Base-by-base conservation (phyloP, 2,888 invertebrate genomes). In the Hololepta plana region DNA sequence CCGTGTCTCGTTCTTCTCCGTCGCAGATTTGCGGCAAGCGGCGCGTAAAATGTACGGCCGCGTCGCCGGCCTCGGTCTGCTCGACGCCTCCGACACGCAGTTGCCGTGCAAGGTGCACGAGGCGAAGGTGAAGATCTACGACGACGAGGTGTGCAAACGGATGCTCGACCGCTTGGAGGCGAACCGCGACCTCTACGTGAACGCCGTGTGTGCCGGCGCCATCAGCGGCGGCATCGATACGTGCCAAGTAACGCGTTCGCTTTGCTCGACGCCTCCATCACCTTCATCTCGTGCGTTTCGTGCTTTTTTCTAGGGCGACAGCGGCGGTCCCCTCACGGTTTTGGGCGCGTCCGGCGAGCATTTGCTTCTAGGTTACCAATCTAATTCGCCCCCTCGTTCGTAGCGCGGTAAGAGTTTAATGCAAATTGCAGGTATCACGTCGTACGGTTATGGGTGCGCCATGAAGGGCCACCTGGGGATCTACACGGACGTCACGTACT, bases 361-460 rank as follows among this genome's bases (percentile, higher is more conserved):
- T n/a, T n/a, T 7, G 7, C n/a, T 17, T 7, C n/a, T 17, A 17
- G 17, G n/a, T n/a, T n/a, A n/a, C n/a, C n/a, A n/a, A n/a, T n/a
- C n/a, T n/a, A n/a, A n/a, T n/a, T n/a, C n/a, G n/a, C n/a, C n/a
- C n/a, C n/a, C n/a, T n/a, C n/a, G n/a, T n/a, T n/a, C n/a, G n/a
- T 25, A 6, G 28, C 15, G 28, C 26, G 23, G 17, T 32, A n/a
- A n/a, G n/a, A n/a, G n/a, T n/a, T n/a, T 15, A 14, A 9, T 14
- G 5, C 15, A 15, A n/a, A 20, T 36, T 45, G 43, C 42, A 71
- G 72, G 72, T 24, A 45, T 72, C 7, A 67, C 71, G 2, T 71
- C 72, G 0, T 72, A 70, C 64, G 71, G 72, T 9, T 66, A 67
- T 32, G 67, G 66, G 29, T 72, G 72, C 43, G 72, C 69, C 7